Base-by-base conservation (phyloP, 2,797 vertebrate genomes). In the Florisuga fusca region DNA sequence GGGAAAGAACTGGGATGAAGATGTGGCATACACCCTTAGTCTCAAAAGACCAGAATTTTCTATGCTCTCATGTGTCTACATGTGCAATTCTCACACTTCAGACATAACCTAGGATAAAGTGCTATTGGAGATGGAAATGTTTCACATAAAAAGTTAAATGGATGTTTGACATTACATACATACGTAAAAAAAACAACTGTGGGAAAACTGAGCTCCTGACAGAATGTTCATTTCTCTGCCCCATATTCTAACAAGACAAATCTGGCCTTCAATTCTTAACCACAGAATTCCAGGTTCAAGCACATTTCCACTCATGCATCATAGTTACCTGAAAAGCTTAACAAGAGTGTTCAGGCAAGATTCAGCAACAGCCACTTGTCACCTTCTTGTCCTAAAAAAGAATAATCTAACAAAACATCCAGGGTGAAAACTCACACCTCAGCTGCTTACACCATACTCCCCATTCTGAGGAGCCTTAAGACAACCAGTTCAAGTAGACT, bases 251-350 rank as follows among this genome's bases (percentile, higher is more conserved):
- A 75, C 34, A 57, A 69, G 46, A 59, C 2, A 15, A 21, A 63
- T 1, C 10, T 27, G 9, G 19, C 36, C 27, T 72, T 59, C 38
- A 84, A 71, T 34, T 74, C 29, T 78, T 16, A 86, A 34, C 12
- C 23, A 46, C 4, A 29, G 34, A 55, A 54, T 1, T 53, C 36
- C 38, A 75, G 17, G 9, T 68, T 77, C 73, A 77, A 51, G n/a
- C 57, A 67, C 0, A 0, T n/a, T 76, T 85, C 59, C 38, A 85
- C 4, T 4, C n/a, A 57, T 31, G 21, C 6, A 57, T 14, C 9
- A 1, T 9, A 51, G 50, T 79, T 43, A 54, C 8, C 36, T 29
- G 34, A 73, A 79, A 87, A 64, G 12, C 6, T 14, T 34, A 68
- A 68, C 12, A 46, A 34, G 14, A 51, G 20, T 46, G 80, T n/a